A percentile compares a stretch with the other conserved stretches of the same genome.
phyloP scores from a whole-genome alignment of 2,113 vertebrate species.

The Alligator mississippiensis region DNA sequence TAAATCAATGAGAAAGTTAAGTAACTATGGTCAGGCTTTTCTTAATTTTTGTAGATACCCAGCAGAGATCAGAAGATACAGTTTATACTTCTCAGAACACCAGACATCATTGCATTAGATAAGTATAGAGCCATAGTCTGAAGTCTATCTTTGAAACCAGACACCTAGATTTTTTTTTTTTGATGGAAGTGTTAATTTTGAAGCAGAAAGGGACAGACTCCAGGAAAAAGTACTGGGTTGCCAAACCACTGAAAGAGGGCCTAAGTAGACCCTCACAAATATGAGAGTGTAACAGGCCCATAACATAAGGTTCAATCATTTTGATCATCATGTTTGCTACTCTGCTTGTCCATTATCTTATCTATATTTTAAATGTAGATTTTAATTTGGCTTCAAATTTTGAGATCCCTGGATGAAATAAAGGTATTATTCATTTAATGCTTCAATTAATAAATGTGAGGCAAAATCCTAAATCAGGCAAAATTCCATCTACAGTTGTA shows the following conservation, averaged over 20 bases:
- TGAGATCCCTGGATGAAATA: neutral
- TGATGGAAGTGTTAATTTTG: neutral
- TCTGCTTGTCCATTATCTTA: neutral
- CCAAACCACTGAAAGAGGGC: neutral
- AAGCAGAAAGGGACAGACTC: neutral
- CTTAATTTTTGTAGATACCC: neutral
- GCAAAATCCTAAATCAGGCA: neutral
- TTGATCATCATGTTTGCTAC: neutral
- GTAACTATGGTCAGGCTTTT: neutral
- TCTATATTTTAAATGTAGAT: neutral
- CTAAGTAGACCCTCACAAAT: conserved; percentile 17
- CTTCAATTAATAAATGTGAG: neutral
- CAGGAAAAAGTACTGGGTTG: neutral
- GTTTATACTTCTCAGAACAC: neutral
- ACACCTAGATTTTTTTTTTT: neutral
- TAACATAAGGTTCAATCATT: neutral
- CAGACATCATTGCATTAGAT: neutral
- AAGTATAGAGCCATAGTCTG: neutral
- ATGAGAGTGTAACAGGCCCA: neutral
- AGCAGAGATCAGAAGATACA: neutral
- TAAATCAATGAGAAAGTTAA: neutral
- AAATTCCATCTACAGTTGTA: neutral
- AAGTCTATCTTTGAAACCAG: neutral
- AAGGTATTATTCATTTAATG: neutral
- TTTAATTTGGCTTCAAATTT: neutral